Evolutionary conservation across 1,140 invertebrate genomes (phyloP).

Genomic region (Rhagoletis zephyria): DNA sequence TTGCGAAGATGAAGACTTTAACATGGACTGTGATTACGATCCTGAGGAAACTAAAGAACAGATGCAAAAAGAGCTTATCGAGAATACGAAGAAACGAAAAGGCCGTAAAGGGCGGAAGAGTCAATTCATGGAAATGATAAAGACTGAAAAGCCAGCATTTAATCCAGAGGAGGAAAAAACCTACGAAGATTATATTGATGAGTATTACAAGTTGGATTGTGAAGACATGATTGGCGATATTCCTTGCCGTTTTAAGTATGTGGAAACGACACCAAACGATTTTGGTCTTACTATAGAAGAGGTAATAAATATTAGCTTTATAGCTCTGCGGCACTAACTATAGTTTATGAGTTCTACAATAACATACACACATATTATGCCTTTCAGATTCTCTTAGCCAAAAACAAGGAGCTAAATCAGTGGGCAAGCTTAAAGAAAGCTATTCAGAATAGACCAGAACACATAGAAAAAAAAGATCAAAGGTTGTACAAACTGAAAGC

Average conservation of each 20-base stretch:
- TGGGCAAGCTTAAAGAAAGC: constrained; percentile 96
- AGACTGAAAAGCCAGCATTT: constrained; percentile 85
- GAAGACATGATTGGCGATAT: constrained; percentile 94
- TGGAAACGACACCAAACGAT: constrained; percentile 89
- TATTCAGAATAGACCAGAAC: constrained; percentile 83
- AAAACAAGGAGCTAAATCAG: constrained; percentile 93
- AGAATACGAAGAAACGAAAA: constrained; percentile 76
- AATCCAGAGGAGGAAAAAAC: constrained; percentile 84
- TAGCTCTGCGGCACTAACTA: background rate
- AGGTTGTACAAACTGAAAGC: constrained; percentile 84
- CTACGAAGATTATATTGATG: constrained; percentile 91
- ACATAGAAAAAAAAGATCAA: constrained; percentile 87
- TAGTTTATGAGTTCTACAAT: background rate
- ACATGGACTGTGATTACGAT: constrained; percentile 92
- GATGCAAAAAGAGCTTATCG: constrained; percentile 77
- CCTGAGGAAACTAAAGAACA: constrained; percentile 75
- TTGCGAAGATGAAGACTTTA: constrained; percentile 87
- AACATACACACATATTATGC: constrained; percentile 53
- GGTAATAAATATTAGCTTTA: constrained; percentile 74
- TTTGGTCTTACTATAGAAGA: constrained; percentile 94
- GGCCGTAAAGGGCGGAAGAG: constrained; percentile 77
- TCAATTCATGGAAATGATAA: constrained; percentile 82
- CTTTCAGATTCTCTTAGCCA: constrained; percentile 87
- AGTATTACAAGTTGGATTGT: constrained; percentile 94
- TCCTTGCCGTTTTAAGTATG: constrained; percentile 94